Evolutionary conservation across 2,888 invertebrate genomes (phyloP).

Genomic region (Trachelus iudaicus): DNA sequence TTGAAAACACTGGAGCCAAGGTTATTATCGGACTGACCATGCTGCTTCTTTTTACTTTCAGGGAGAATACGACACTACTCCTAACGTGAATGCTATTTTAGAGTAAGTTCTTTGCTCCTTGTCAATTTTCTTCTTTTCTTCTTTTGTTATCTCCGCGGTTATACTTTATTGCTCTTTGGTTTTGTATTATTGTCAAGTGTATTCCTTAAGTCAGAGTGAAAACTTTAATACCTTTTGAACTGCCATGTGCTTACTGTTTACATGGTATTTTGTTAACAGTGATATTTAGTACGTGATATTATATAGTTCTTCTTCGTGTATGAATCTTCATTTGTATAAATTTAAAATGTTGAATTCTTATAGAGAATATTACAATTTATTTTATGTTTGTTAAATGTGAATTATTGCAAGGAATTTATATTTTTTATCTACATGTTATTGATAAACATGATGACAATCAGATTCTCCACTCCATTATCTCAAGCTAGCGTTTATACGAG

Average conservation of each 20-base stretch:
- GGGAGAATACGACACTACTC: slow-evolving; percentile 84
- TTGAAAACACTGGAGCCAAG: not conserved
- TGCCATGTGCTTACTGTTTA: not conserved
- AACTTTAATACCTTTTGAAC: not conserved
- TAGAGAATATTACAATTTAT: not conserved
- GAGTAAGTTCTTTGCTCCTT: slow-evolving; percentile 74
- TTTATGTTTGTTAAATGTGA: not conserved
- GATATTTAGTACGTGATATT: not conserved
- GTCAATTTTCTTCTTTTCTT: not conserved
- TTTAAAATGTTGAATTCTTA: not conserved
- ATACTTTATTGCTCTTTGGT: slow-evolving; percentile 4
- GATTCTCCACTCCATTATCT: not conserved
- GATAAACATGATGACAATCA: not conserved
- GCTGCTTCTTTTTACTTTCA: slow-evolving; percentile 68
- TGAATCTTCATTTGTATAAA: too few species aligned
- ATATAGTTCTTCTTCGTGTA: not conserved
- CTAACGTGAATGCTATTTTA: slow-evolving; percentile 79
- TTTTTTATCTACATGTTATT: not conserved
- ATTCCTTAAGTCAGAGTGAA: not conserved
- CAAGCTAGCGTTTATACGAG: not conserved
- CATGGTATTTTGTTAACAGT: not conserved
- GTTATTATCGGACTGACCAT: slow-evolving; percentile 20
- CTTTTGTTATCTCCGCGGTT: slow-evolving; percentile 10
- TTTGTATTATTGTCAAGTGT: not conserved
- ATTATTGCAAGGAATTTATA: not conserved